A percentile compares a stretch with the other conserved stretches of the same genome.
phyloP scores from a whole-genome alignment of 2,797 vertebrate species.

The Pangasius mekongensis region DNA sequence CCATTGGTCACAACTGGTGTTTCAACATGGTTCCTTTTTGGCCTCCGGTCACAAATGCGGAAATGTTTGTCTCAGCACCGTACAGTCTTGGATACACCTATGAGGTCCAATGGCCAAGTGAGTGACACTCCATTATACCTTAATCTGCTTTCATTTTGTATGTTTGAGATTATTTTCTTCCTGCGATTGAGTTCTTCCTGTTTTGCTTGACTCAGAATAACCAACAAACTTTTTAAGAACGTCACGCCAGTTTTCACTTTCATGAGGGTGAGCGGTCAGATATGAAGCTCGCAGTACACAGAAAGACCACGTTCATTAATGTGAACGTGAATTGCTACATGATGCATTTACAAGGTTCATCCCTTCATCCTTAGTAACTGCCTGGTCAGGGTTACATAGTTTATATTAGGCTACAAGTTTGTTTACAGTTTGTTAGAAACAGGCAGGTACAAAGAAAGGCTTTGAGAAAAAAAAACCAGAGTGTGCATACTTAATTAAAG shows the following conservation, averaged over 20 bases:
- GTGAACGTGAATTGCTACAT: background rate
- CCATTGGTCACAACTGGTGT: conserved; percentile 91
- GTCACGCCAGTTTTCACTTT: background rate
- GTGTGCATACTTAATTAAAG: background rate
- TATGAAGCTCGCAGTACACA: background rate
- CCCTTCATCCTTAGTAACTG: background rate
- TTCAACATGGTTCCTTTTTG: conserved; percentile 99
- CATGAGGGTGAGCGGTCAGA: background rate
- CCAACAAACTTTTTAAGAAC: background rate
- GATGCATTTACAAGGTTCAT: background rate
- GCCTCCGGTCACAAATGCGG: conserved; percentile 91
- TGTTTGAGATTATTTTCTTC: background rate
- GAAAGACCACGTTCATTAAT: background rate
- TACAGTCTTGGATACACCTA: conserved; percentile 91
- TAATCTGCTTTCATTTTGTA: background rate
- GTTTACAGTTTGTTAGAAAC: background rate
- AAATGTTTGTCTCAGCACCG: conserved; percentile 91
- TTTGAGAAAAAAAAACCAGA: background rate
- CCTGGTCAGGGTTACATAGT: background rate
- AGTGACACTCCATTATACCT: conserved; percentile 53
- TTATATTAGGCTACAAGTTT: background rate
- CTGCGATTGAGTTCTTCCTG: background rate
- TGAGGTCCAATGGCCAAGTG: conserved; percentile 92
- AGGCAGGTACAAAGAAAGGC: background rate
- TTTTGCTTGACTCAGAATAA: background rate